phyloP scores from a whole-genome alignment of 2,797 vertebrate genomes.

The Rhinichthys osculus region DNA sequence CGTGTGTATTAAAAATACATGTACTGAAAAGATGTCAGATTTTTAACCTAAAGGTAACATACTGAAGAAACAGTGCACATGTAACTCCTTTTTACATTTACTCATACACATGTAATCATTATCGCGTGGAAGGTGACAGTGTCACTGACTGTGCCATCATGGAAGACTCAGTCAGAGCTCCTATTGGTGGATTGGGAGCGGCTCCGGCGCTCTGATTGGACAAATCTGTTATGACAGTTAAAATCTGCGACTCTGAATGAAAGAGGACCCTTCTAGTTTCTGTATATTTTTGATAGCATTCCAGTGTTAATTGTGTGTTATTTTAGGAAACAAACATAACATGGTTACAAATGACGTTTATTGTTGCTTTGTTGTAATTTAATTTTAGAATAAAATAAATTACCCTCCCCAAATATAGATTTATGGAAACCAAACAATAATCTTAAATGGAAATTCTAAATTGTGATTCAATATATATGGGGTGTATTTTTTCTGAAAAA shows the following conservation, averaged over 20 bases:
- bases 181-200: conserved; percentile 42
- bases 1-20: not conserved
- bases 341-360: not conserved
- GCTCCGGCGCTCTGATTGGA: conserved; percentile 53
- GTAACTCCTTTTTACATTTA: not conserved
- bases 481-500: not conserved
- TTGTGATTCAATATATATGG: not conserved
- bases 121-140: too few relatives aligned
- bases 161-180: not conserved
- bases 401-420: not conserved
- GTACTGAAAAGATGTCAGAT: rapidly evolving
- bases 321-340: not conserved
- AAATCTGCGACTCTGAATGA: not conserved
- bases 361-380: not conserved
- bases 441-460: not conserved
- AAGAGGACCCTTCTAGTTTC: conserved; percentile 38
- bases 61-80: not conserved
- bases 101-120: not conserved
- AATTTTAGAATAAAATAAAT: not conserved
- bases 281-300: not conserved
- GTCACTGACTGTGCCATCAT: too few relatives aligned
- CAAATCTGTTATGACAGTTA: conserved; percentile 42
- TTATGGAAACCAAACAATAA: not conserved
- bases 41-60: not conserved
- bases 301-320: not conserved